These are phyloP conservation scores for Siniperca knerii DNA, from an alignment of 2,113 vertebrate genomes.

Conservation along the genomic window DNA sequence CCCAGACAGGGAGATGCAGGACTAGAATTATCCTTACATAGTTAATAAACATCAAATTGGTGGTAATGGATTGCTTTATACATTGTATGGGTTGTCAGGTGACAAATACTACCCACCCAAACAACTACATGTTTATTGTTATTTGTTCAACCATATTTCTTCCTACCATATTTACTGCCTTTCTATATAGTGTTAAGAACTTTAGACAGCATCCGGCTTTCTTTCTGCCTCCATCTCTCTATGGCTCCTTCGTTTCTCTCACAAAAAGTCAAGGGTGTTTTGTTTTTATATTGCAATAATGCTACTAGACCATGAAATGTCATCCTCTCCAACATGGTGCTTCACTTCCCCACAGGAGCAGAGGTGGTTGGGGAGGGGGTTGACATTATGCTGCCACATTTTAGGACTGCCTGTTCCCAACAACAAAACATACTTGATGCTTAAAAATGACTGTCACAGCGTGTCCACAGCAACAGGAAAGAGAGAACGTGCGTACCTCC, in stretches of 20 bases:
- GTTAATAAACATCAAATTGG: no score
- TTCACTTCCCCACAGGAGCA: conserved; percentile 34
- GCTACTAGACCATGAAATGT: conserved; percentile 66
- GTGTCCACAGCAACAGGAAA: neutral
- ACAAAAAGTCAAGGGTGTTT: conserved; percentile 48
- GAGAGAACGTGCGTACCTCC: neutral
- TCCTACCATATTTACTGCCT: neutral
- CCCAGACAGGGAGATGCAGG: no score
- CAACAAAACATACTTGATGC: conserved; percentile 18
- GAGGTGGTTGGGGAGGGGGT: conserved; percentile 22
- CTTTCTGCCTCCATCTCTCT: conserved; percentile 13
- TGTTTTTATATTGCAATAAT: conserved; percentile 58
- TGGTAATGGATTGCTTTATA: neutral
- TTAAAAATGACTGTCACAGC: neutral
- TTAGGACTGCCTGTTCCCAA: conserved; percentile 37
- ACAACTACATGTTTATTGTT: neutral
- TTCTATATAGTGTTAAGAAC: neutral
- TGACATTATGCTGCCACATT: conserved; percentile 62
- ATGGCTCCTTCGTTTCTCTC: neutral
- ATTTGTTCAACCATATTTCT: conserved; percentile 6
- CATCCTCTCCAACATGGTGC: conserved; percentile 43
- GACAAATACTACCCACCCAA: neutral
- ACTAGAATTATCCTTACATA: no score
- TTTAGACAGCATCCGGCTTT: neutral
- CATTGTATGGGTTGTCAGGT: neutral